phyloP scores from a whole-genome alignment of 2,797 vertebrate species.

The Sebastes wilsoni region DNA sequence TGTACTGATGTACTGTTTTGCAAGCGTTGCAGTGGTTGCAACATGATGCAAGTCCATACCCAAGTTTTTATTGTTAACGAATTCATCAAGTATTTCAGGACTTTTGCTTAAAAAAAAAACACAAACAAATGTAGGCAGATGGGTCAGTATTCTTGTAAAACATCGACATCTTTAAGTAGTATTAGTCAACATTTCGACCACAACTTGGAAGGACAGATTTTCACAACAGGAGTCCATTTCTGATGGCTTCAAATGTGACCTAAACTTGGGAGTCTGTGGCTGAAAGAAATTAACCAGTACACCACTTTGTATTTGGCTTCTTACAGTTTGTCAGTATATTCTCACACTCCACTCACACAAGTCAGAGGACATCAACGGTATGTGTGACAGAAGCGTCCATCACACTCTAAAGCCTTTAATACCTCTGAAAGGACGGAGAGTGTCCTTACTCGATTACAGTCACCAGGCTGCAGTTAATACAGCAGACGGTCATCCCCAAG shows the following conservation, averaged over 20 bases:
- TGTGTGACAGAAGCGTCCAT: background rate
- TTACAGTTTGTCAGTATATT: background rate
- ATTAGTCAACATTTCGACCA: background rate
- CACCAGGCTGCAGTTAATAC: constrained; percentile 4
- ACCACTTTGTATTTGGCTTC: background rate
- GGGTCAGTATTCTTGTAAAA: background rate
- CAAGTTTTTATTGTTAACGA: background rate
- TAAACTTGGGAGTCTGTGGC: background rate
- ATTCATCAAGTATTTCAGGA: background rate
- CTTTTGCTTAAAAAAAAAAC: background rate
- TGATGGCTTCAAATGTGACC: background rate
- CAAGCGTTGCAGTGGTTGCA: background rate
- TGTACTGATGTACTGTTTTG: background rate
- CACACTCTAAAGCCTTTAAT: constrained; percentile 54
- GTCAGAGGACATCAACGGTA: background rate
- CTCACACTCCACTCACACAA: too few species aligned
- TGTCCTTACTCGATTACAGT: constrained; percentile 33
- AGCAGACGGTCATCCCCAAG: background rate
- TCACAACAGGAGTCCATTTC: background rate
- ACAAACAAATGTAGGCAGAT: background rate
- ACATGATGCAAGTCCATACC: background rate
- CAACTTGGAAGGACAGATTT: background rate
- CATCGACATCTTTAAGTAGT: background rate
- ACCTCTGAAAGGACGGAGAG: constrained; percentile 3
- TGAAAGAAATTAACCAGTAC: background rate